These are phyloP conservation scores for Saguinus imperator DNA, from an alignment of 2,113 vertebrate species.

Conservation along the genomic window DNA sequence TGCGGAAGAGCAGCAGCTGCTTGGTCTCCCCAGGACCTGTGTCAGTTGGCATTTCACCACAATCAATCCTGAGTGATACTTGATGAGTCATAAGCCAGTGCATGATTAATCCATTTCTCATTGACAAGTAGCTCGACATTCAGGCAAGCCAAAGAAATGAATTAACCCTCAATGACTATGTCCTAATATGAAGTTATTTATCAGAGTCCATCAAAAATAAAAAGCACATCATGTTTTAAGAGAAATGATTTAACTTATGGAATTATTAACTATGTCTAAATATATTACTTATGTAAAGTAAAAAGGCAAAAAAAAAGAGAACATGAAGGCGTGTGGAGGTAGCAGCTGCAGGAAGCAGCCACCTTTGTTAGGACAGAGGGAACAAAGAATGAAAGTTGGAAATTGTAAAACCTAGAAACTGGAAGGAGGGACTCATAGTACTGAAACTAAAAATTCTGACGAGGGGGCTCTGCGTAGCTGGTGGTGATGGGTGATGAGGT, in stretches of 20 bases:
- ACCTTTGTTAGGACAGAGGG: accelerated
- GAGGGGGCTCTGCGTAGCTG: not conserved
- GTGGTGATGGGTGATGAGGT: not conserved
- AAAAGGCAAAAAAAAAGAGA: not conserved
- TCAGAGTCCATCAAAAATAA: not conserved
- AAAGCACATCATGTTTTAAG: not conserved
- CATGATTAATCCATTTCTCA: not conserved
- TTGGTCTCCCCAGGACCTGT: not conserved
- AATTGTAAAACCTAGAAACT: not conserved
- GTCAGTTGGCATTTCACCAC: not conserved
- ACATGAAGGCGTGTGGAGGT: not conserved
- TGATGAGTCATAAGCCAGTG: not conserved
- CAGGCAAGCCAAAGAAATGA: not conserved
- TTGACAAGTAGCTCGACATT: not conserved
- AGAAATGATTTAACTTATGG: not conserved
- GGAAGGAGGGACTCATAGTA: not conserved
- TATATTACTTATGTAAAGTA: not conserved
- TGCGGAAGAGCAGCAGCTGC: not conserved
- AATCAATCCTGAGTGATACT: not conserved
- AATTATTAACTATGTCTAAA: not conserved
- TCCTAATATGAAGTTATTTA: not conserved
- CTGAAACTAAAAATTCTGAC: not conserved
- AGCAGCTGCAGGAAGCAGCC: not conserved
- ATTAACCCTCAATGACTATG: not conserved
- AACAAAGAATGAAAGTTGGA: not conserved